phyloP scores from a whole-genome alignment of 2,888 invertebrate species.

The Leucania comma region DNA sequence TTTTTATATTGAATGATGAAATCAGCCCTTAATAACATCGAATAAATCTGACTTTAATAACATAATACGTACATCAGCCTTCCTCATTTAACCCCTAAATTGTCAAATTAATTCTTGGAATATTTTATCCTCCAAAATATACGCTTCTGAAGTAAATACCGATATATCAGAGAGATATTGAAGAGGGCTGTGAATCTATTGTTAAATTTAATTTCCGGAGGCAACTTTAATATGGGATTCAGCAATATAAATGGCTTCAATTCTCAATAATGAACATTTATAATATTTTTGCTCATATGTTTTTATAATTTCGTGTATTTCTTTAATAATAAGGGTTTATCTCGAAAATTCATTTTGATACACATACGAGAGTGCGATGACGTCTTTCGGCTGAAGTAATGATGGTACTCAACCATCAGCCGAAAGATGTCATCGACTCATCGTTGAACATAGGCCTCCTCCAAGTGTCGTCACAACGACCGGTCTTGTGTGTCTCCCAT shows the following conservation, averaged over 20 bases:
- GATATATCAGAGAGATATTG: conserved; percentile 44
- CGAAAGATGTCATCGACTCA: too few species aligned
- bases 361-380: too few species aligned
- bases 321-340: background rate
- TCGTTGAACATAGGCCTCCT: too few species aligned
- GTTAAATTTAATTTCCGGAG: conserved; percentile 59
- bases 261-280: conserved; percentile 19
- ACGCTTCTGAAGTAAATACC: conserved; percentile 27
- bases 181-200: conserved; percentile 36
- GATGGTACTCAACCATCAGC: too few species aligned
- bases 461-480: too few species aligned
- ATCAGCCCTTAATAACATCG: conserved; percentile 9
- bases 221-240: conserved; percentile 45
- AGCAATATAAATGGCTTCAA: conserved; percentile 35
- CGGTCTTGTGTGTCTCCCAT: too few species aligned
- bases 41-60: conserved; percentile 7
- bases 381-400: too few species aligned
- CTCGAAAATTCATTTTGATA: background rate
- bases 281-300: conserved; percentile 8
- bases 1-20: too few species aligned
- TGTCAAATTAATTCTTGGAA: conserved; percentile 13
- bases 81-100: background rate
- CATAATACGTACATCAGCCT: conserved; percentile 8
- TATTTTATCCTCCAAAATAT: conserved; percentile 36
- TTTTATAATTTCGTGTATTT: conserved; percentile 2